Evolutionary conservation across 2,113 vertebrate species (phyloP), one percentile per base, ranked within the genome.

Genomic region (Raphicerus campestris): DNA sequence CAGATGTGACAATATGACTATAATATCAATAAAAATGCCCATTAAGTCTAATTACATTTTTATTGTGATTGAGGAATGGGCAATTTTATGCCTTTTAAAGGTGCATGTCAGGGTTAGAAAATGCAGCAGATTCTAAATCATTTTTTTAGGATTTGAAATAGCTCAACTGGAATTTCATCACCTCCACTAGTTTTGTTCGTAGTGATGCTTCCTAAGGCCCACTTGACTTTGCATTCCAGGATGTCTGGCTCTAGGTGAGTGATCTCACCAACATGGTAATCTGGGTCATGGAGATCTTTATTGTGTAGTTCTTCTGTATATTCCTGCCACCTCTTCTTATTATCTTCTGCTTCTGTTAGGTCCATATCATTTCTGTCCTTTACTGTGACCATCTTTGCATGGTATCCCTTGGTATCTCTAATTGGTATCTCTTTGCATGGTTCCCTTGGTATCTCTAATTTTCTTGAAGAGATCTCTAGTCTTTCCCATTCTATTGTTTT

Each of bases 151-250:
- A 35, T 35, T 66, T 66, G 32, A 66, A 66, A 66, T 20, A 35
- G 32, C 32, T 66, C 2, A 19, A 66, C 17, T 66, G 32, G 4
- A 35, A 66, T 66, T 66, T 9, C 63, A 19, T 66, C 32, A 66
- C 63, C 32, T 66, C 32, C 17, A 20, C 63, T 35, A 66, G 32
- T 9, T 66, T 35, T 66, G 32, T 35, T 35, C 4, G 0, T 35
- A 35, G 17, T 66, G 63, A 35, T 66, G 63, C 8, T 66, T 66
- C 17, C 32, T 66, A 66, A 35, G 17, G 32, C 32, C 63, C 32
- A 20, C 4, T n/a, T 35, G 16, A 66, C 63, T 66, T 66, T 0
- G 0, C 16, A n/a, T 66, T 66, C 61, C 32, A n/a, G 61, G 61
- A 66, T 66, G 32, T 19, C 16, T n/a, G 32, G 32, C 32, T 66